phyloP scores from a whole-genome alignment of 2,888 invertebrate species.

The Caenorhabditis zanzibari region DNA sequence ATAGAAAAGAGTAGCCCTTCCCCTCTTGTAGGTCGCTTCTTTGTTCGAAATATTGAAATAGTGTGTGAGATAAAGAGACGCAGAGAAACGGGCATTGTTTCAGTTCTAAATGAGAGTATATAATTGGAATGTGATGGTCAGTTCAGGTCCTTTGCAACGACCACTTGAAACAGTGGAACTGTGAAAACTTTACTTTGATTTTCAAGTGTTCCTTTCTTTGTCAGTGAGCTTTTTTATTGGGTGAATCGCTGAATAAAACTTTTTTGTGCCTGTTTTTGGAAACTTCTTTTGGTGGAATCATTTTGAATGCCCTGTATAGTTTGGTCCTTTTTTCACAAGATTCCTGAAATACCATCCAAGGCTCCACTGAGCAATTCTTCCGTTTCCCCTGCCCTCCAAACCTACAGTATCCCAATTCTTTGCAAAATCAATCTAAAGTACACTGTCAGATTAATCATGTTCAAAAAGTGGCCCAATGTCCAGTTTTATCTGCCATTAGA shows the following conservation, averaged over 20 bases:
- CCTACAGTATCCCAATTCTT: not conserved
- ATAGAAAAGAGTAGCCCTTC: conserved; percentile 39
- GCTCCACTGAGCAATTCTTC: no score
- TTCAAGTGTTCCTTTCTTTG: conserved; percentile 27
- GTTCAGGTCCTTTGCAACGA: conserved; percentile 41
- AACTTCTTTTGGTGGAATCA: no score
- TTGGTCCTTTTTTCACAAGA: not conserved
- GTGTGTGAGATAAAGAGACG: conserved; percentile 23
- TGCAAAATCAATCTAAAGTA: conserved; percentile 1
- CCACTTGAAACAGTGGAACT: conserved; percentile 17
- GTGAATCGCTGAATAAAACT: not conserved
- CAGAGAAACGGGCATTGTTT: conserved; percentile 29
- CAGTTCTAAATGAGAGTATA: conserved; percentile 36
- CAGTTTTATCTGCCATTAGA: conserved; percentile 34
- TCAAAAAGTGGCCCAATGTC: conserved; percentile 32
- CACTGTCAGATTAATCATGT: conserved; percentile 4
- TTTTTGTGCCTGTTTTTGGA: no score
- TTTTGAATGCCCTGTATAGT: no score
- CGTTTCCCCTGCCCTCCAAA: no score
- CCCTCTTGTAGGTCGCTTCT: conserved; percentile 36
- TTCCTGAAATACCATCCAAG: no score
- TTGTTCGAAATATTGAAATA: conserved; percentile 24
- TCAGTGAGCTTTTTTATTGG: not conserved
- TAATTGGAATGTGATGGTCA: conserved; percentile 52
- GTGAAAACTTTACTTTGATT: not conserved